Conservation (phyloP, 2,888 invertebrate species). For the Tethea ocularis region DNA sequence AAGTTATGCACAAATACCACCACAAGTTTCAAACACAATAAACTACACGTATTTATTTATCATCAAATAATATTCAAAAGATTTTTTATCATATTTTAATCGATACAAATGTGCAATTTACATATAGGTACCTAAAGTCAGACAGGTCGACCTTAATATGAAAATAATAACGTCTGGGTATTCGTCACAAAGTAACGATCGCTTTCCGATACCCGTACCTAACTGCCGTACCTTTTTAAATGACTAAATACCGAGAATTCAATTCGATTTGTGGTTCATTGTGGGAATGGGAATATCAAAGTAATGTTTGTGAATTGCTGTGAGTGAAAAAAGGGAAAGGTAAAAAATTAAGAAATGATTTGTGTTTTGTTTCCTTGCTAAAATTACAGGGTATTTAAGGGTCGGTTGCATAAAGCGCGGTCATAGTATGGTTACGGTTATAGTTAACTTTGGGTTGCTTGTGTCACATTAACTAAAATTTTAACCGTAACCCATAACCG, state of each 20-base stretch:
- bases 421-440: too few species aligned
- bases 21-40: too few species aligned
- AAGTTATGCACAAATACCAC: too few species aligned
- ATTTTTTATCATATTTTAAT: slow-evolving; percentile 56
- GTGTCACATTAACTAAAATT: too few species aligned
- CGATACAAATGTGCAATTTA: slow-evolving; percentile 54
- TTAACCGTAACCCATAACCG: too few species aligned
- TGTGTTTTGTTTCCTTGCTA: too few species aligned
- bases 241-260: slow-evolving; percentile 60
- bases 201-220: slow-evolving; percentile 29
- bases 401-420: too few species aligned
- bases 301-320: not conserved
- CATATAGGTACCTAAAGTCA: slow-evolving; percentile 67
- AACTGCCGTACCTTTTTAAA: slow-evolving; percentile 12
- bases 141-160: slow-evolving; percentile 73
- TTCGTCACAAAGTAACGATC: slow-evolving; percentile 48
- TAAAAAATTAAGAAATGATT: too few species aligned
- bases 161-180: slow-evolving; percentile 78
- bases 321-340: not conserved
- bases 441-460: too few species aligned
- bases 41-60: not conserved
- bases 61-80: slow-evolving; percentile 10
- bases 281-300: not conserved
- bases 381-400: too few species aligned
- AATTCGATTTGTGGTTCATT: slow-evolving; percentile 47